Base-by-base conservation (phyloP, 2,888 invertebrate genomes). In the Rhorus exstirpatorius region DNA sequence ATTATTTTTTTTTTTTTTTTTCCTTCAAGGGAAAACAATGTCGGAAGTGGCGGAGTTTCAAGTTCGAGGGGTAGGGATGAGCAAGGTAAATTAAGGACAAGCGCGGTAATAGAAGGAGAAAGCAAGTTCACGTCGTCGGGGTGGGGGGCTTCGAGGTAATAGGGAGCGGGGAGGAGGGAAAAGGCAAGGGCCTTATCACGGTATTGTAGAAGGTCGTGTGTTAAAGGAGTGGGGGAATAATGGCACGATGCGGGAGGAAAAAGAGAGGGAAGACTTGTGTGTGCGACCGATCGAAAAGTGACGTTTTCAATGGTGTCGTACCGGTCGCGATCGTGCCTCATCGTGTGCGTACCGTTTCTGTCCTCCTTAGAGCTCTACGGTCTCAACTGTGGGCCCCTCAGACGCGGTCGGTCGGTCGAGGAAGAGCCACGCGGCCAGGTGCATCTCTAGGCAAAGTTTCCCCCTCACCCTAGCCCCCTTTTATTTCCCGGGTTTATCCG, bases 271-370 rank as follows among this genome's bases (percentile, higher is more conserved):
- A 83, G 79, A 83, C 77, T n/a, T n/a, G 85, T 82, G 85, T 83
- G 85, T 84, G 85, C 83, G 83, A 85, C 87, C 89, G 88, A 88
- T 88, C 87, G 88, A 88, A 89, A 89, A 89, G 87, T 88, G 87
- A 90, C 89, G 91, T 89, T 91, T 92, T 90, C 90, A 91, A 92
- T 91, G 90, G 92, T 91, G 91, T 90, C 89, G 88, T 90, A 89
- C 89, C 89, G 88, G 77, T 41, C 81, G 87, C 90, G 90, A 92
- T 92, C 91, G 88, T 71, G 74, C 88, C 90, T 63, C 51, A 46
- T 24, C 67, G 68, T 74, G 90, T 91, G 92, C 92, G 92, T 92
- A 92, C 92, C 92, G 92, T 92, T 85, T 91, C 91, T 92, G 92
- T 92, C 91, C 92, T 92, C 92, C 91, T 92, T 92, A 91, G 89